Conservation (phyloP, 1,140 invertebrate species). For the Lerema accius region DNA sequence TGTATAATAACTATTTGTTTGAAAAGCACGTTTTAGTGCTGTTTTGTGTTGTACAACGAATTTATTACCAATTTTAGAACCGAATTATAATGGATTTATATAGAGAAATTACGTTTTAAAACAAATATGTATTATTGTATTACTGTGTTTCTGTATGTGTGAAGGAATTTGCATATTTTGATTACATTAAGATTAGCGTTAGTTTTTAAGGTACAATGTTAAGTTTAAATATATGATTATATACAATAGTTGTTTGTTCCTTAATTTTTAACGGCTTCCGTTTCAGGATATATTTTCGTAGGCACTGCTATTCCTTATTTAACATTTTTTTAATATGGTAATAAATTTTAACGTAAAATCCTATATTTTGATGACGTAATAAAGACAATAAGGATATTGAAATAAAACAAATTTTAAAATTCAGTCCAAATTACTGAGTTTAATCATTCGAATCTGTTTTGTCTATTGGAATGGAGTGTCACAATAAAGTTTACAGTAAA, state of each 20-base stretch:
- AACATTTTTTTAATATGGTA: no score
- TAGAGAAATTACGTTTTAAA: conserved; percentile 9
- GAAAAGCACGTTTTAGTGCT: conserved; percentile 76
- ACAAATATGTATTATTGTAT: conserved; percentile 16
- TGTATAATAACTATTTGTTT: conserved; percentile 19
- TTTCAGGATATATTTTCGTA: no score
- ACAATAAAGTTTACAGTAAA: conserved; percentile 41
- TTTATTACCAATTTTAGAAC: conserved; percentile 17
- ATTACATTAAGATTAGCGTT: conserved; percentile 62
- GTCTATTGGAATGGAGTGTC: conserved; percentile 74
- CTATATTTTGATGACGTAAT: no score
- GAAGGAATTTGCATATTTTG: conserved; percentile 49
- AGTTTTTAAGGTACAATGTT: conserved; percentile 56
- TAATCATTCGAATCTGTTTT: conserved; percentile 53
- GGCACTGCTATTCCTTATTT: no score
- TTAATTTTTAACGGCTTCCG: neutral
- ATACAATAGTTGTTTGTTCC: conserved; percentile 23
- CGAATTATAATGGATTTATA: conserved; percentile 19
- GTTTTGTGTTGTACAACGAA: conserved; percentile 34
- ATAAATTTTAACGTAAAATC: no score
- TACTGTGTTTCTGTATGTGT: conserved; percentile 51
- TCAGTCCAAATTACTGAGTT: conserved; percentile 75
- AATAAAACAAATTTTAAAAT: conserved; percentile 56
- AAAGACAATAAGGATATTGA: neutral
- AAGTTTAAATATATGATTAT: conserved; percentile 69